Evolutionary conservation across 2,113 vertebrate species (phyloP).

Genomic region (cat (Felis catus)): F.catus_Fca126_mat1.0 CM031411.1:58220501-58221000

Average conservation of each 20-base stretch:
- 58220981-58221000: too few relatives aligned
- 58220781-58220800: constrained; percentile 23
- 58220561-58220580: not conserved
- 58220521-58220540: not conserved
- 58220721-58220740: not conserved
- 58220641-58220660: not conserved
- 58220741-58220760: constrained; percentile 3
- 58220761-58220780: constrained; percentile 28
- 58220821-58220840: too few relatives aligned
- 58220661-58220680: not conserved
- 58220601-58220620: not conserved
- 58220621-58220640: not conserved
- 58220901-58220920: too few relatives aligned
- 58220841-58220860: too few relatives aligned
- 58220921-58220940: too few relatives aligned
- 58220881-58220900: too few relatives aligned
- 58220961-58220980: too few relatives aligned
- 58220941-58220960: too few relatives aligned
- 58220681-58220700: not conserved
- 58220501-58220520: not conserved
- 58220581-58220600: not conserved
- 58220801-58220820: not conserved
- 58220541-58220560: constrained; percentile 27
- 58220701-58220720: constrained; percentile 22
- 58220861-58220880: too few relatives aligned